Base-by-base conservation (phyloP, 2,113 vertebrate genomes). In the Crocuta crocuta region DNA sequence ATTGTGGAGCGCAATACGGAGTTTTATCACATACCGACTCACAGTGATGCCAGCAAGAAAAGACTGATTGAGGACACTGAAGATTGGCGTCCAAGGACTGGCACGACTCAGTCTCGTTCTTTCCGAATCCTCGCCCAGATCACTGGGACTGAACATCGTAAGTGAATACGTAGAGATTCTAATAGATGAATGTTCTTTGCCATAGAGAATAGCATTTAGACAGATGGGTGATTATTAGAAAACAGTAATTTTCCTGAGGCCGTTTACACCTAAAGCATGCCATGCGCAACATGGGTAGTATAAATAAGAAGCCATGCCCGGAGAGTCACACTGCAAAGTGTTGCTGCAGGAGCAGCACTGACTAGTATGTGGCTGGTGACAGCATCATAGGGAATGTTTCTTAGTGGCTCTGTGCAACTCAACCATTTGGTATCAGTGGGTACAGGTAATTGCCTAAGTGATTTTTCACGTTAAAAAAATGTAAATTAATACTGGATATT, bases 121-220 rank as follows among this genome's bases (percentile, higher is more conserved):
- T 99, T 99, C 98, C 99, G 99, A 53, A 99, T 99, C 98, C 99
- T 99, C 63, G 99, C 99, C 91, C 99, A 99, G 96, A 99, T 99
- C 98, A 99, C 99, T 0, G 99, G 99, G 96, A 99, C 99, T 0
- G 99, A 99, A 98, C 98, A 99, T 4, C 84, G 99, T 99, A 93
- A 98, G 99, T 99, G 35, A 78, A 89, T 48, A 23, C 35, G 31
- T 61, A 10, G 6, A 45, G 2, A 33, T 28, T 74, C 23, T 76
- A 35, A 31, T 13, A 45, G 33, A 28, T 50, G 33, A 31, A 19
- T 74, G 7, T 65, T 76, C 68, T 89, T 82, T 80, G 55, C 39
- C 43, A 50, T 16, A n/a, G 26, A 92, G 1, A 43, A 35, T 43
- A 76, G 33, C 21, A 26, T 31, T 73, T 61, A 55, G 74, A 80